These are phyloP conservation scores for Argyra leucocephala DNA, from an alignment of 2,888 invertebrate genomes.

Conservation along the genomic window DNA sequence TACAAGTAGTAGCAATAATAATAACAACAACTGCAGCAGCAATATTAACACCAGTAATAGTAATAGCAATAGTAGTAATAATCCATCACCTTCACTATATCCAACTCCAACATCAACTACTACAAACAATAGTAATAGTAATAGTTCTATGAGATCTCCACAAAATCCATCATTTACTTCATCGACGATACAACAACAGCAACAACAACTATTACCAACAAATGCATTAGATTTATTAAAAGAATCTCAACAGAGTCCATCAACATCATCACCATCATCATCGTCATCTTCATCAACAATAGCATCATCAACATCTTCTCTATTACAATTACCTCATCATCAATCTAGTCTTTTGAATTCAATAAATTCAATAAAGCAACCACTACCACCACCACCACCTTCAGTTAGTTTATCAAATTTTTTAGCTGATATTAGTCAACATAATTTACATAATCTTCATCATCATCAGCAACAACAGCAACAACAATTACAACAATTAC, in stretches of 20 bases:
- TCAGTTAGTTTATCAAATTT: constrained; percentile 1
- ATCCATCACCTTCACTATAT: constrained; percentile 9
- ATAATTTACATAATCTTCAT: constrained; percentile 13
- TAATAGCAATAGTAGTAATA: constrained; percentile 12
- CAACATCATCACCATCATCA: neutral
- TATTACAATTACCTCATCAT: neutral
- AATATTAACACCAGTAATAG: neutral
- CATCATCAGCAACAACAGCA: constrained; percentile 16
- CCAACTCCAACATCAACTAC: constrained; percentile 20
- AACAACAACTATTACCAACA: neutral
- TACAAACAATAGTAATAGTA: constrained; percentile 21
- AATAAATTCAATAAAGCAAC: constrained; percentile 1
- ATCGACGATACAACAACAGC: neutral
- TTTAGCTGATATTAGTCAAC: constrained; percentile 1
- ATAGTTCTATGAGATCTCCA: constrained; percentile 24
- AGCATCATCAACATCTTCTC: neutral
- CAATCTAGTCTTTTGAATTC: neutral
- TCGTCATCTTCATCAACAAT: neutral
- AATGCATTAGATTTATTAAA: neutral
- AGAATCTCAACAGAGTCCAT: constrained; percentile 3
- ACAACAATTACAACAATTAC: constrained; percentile 17
- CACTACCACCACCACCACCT: neutral
- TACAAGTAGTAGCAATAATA: constrained; percentile 13
- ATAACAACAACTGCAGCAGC: neutral
- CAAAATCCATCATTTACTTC: constrained; percentile 4